Percentiles rank a stretch among this genome's conserved stretches.
phyloP scores from a whole-genome alignment of 2,888 invertebrate genomes.

The Agrotis exclamationis region DNA sequence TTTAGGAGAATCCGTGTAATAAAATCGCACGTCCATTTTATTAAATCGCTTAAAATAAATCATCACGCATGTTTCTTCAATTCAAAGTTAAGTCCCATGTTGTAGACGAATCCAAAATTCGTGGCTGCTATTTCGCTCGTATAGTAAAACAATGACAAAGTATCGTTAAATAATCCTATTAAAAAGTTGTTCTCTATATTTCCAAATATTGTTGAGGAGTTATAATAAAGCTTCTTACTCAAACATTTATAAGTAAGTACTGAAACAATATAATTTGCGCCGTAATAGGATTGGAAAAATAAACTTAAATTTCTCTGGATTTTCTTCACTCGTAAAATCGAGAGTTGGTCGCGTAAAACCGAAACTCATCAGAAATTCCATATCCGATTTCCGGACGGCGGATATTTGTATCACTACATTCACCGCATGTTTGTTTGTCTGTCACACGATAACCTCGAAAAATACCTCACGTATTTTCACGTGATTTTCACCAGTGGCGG shows the following conservation, averaged over 20 bases:
- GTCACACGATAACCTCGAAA: too few species aligned
- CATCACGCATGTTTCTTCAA: too few species aligned
- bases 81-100: too few species aligned
- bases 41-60: too few species aligned
- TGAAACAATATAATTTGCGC: background rate
- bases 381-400: conserved; percentile 12
- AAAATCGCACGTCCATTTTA: too few species aligned
- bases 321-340: conserved; percentile 6
- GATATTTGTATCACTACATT: conserved; percentile 17
- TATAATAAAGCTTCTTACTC: conserved; percentile 6
- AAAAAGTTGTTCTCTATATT: background rate
- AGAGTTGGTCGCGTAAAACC: background rate
- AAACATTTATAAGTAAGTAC: conserved; percentile 18
- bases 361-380: conserved; percentile 18
- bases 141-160: background rate
- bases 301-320: conserved; percentile 3
- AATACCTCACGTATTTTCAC: too few species aligned
- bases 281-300: conserved; percentile 13
- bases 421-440: too few species aligned
- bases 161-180: conserved; percentile 16
- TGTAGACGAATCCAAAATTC: background rate
- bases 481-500: too few species aligned
- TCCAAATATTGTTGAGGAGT: conserved; percentile 1
- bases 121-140: background rate
- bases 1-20: too few species aligned